phyloP scores from a whole-genome alignment of 2,113 vertebrate genomes.

The Speoplatyrhinus poulsoni region DNA sequence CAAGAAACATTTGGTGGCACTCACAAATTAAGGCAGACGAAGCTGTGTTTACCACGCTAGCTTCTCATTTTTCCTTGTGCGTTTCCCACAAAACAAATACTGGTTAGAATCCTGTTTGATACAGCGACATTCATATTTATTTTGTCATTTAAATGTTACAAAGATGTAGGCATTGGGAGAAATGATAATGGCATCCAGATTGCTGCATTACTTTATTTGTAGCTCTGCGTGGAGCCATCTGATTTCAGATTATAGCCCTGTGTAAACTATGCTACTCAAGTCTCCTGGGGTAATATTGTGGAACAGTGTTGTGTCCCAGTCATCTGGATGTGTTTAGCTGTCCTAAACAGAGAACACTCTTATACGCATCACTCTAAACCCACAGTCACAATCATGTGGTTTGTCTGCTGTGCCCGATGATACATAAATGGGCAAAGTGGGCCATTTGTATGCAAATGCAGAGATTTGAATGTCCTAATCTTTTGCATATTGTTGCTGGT shows the following conservation, averaged over 20 bases:
- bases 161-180: constrained; percentile 73
- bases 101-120: constrained; percentile 71
- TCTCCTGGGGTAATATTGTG: constrained; percentile 58
- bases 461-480: constrained; percentile 35
- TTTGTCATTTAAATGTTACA: constrained; percentile 74
- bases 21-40: constrained; percentile 65
- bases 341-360: constrained; percentile 58
- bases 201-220: constrained; percentile 79
- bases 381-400: constrained; percentile 58
- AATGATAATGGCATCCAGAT: constrained; percentile 77
- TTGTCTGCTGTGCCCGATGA: constrained; percentile 49
- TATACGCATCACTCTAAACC: constrained; percentile 59
- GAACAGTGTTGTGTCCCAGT: constrained; percentile 55
- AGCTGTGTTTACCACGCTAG: constrained; percentile 71
- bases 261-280: constrained; percentile 64
- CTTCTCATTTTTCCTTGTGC: constrained; percentile 73
- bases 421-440: constrained; percentile 34
- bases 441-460: constrained; percentile 58
- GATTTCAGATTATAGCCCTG: constrained; percentile 72
- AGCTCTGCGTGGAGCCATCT: constrained; percentile 73
- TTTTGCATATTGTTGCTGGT: constrained; percentile 39
- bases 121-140: constrained; percentile 71
- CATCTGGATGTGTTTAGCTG: constrained; percentile 77
- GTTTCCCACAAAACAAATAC: constrained; percentile 76
- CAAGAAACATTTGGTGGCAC: constrained; percentile 70